These are phyloP conservation scores for Andrena dorsata DNA, from an alignment of 2,888 invertebrate genomes.

Conservation along the genomic window DNA sequence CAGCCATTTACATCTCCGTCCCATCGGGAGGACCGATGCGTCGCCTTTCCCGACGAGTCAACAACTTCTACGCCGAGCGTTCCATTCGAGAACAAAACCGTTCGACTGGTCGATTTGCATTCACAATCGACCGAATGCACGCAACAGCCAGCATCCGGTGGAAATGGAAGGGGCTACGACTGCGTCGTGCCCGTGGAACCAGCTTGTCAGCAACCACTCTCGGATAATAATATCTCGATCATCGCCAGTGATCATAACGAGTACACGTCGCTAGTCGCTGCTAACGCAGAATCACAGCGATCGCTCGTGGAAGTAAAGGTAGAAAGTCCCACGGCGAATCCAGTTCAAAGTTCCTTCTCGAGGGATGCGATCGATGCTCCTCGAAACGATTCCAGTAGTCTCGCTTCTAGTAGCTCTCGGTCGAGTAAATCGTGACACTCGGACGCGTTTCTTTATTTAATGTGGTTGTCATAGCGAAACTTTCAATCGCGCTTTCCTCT, in stretches of 20 bases:
- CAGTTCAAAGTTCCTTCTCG: neutral
- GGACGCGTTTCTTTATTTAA: neutral
- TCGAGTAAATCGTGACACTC: conserved; percentile 17
- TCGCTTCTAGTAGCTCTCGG: neutral
- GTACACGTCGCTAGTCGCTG: neutral
- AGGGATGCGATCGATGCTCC: neutral
- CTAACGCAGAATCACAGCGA: conserved; percentile 36
- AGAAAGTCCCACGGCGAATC: conserved; percentile 67
- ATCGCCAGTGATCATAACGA: neutral
- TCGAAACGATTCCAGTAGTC: neutral
- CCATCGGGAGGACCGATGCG: neutral
- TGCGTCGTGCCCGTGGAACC: neutral
- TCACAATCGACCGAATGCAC: neutral
- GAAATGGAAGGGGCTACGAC: neutral
- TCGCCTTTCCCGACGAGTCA: neutral
- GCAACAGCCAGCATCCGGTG: neutral
- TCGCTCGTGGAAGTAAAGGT: conserved; percentile 71
- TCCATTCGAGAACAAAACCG: neutral
- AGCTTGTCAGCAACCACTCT: neutral
- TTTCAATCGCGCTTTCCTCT: too few species aligned
- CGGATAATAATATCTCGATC: neutral
- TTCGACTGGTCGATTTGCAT: neutral
- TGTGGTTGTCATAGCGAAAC: too few species aligned
- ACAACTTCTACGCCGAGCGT: neutral
- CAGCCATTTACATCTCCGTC: neutral